phyloP scores from a whole-genome alignment of 2,888 invertebrate genomes.

The Microctonus brassicae region DNA sequence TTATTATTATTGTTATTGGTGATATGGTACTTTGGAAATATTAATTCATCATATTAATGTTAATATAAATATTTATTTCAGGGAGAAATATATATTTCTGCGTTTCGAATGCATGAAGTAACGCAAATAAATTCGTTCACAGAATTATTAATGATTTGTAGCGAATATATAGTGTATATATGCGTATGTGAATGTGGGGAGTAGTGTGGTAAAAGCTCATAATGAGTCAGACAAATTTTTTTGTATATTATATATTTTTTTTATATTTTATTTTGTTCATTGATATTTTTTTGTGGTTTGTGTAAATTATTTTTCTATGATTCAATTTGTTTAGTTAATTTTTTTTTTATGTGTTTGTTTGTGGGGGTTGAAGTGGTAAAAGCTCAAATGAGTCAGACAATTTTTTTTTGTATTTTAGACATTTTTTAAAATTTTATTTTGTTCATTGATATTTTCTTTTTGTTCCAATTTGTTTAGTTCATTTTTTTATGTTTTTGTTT shows the following conservation, averaged over 20 bases:
- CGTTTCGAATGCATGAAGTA: neutral
- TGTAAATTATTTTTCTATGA: too few relatives aligned
- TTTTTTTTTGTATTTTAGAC: too few relatives aligned
- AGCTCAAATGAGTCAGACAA: too few relatives aligned
- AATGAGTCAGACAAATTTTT: neutral
- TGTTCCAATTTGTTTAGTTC: too few relatives aligned
- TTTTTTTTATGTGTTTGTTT: too few relatives aligned
- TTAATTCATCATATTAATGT: neutral
- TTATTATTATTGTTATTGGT: too few relatives aligned
- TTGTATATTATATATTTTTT: neutral
- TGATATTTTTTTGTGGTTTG: neutral
- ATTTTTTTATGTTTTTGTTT: too few relatives aligned
- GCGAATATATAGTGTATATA: neutral
- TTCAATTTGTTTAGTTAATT: too few relatives aligned
- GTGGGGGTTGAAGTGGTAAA: too few relatives aligned
- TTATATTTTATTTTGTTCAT: neutral
- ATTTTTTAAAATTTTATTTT: too few relatives aligned
- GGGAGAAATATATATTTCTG: neutral
- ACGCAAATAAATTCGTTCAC: neutral
- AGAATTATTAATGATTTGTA: neutral
- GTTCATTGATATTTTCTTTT: too few relatives aligned
- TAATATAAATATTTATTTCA: neutral
- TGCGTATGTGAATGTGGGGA: neutral
- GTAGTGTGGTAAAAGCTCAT: neutral
- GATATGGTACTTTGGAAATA: neutral